phyloP scores from a whole-genome alignment of 2,888 invertebrate genomes.

The Acrocera orbiculus region DNA sequence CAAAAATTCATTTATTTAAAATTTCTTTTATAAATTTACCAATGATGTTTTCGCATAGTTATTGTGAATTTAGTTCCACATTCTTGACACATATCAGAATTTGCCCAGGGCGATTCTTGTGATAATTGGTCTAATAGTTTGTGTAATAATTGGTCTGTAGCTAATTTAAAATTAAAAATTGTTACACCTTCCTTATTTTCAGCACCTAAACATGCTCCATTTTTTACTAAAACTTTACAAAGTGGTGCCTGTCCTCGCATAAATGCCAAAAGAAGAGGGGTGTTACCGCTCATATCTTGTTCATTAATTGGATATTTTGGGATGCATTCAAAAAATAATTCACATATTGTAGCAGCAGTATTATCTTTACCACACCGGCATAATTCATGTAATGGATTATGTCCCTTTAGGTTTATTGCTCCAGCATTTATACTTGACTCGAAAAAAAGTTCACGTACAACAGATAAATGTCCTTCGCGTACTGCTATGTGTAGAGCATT shows the following conservation, averaged over 20 bases:
- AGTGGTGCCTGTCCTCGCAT: constrained; percentile 88
- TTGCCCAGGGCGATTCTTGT: constrained; percentile 86
- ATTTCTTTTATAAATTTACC: constrained; percentile 36
- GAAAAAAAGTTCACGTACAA: constrained; percentile 52
- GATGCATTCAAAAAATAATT: constrained; percentile 80
- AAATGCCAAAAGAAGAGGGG: constrained; percentile 26
- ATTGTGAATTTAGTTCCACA: constrained; percentile 84
- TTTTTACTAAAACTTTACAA: constrained; percentile 75
- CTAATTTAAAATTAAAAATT: constrained; percentile 86
- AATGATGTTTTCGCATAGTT: constrained; percentile 88
- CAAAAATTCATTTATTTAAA: not conserved
- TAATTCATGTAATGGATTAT: constrained; percentile 76
- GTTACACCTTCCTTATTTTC: constrained; percentile 83
- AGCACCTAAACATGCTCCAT: constrained; percentile 74
- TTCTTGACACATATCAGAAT: constrained; percentile 84
- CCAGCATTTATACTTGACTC: constrained; percentile 73
- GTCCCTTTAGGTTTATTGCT: constrained; percentile 61
- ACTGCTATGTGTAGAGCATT: constrained; percentile 68
- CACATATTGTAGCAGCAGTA: constrained; percentile 71
- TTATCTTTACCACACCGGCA: constrained; percentile 74
- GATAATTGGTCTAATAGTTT: constrained; percentile 65
- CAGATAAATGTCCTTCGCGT: constrained; percentile 54
- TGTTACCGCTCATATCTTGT: constrained; percentile 50
- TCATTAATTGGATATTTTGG: constrained; percentile 78
- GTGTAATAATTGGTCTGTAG: constrained; percentile 56